phyloP scores from a whole-genome alignment of 1,140 invertebrate species.

The Phenacoccus solenopsis region DNA sequence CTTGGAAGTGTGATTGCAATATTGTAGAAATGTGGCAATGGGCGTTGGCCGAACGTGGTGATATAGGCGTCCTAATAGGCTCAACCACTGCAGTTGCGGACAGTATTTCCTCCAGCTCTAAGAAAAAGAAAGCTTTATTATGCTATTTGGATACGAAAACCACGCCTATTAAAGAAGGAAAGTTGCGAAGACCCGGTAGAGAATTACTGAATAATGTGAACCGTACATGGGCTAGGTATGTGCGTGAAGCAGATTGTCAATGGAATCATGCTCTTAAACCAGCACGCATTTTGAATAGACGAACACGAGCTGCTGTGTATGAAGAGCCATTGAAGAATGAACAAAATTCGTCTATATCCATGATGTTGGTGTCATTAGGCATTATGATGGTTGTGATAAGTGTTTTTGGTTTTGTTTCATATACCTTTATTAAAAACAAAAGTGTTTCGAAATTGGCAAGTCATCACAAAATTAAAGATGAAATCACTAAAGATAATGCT shows the following conservation, averaged over 20 bases:
- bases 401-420: neutral
- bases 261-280: constrained; percentile 26
- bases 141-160: constrained; percentile 48
- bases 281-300: constrained; percentile 17
- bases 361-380: neutral
- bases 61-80: constrained; percentile 48
- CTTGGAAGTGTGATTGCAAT: constrained; percentile 54
- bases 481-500: neutral
- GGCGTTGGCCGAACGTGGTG: constrained; percentile 48
- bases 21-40: constrained; percentile 58
- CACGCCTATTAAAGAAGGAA: constrained; percentile 38
- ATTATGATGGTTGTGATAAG: neutral
- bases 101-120: constrained; percentile 39
- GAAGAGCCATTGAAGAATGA: neutral
- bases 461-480: no score
- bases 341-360: neutral
- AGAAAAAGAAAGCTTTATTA: constrained; percentile 48
- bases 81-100: constrained; percentile 45
- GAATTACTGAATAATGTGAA: constrained; percentile 43
- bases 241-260: constrained; percentile 51
- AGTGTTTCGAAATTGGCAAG: no score
- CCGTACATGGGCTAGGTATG: constrained; percentile 52
- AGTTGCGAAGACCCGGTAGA: constrained; percentile 38
- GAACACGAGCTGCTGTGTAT: neutral
- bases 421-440: neutral